Percentiles rank a stretch among this genome's conserved stretches.
phyloP scores from a whole-genome alignment of 2,888 invertebrate species.

The Arctia plantaginis region DNA sequence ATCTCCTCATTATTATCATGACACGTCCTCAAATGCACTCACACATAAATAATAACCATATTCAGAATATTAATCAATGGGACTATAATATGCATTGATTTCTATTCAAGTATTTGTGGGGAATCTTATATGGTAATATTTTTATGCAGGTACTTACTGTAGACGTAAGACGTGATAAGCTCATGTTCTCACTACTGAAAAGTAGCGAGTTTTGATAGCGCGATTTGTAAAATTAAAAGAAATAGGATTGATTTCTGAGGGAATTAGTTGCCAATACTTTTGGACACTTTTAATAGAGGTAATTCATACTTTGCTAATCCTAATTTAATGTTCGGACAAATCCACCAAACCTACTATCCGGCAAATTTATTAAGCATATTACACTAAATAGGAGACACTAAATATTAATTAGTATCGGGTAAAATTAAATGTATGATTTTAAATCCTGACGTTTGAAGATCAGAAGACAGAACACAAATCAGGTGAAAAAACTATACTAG shows the following conservation, averaged over 20 bases:
- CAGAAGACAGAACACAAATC: no score
- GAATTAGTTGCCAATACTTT: neutral
- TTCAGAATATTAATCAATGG: slow-evolving; percentile 43
- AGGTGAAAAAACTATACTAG: no score
- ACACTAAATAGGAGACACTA: no score
- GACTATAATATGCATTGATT: slow-evolving; percentile 30
- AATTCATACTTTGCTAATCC: no score
- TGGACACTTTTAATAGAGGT: neutral
- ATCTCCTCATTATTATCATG: slow-evolving; percentile 67
- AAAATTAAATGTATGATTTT: no score
- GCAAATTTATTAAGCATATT: no score
- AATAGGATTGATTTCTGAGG: neutral
- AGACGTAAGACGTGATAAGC: neutral
- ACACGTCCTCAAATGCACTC: slow-evolving; percentile 47
- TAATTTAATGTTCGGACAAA: no score
- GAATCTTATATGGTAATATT: slow-evolving; percentile 4
- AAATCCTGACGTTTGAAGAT: no score
- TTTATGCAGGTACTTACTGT: slow-evolving; percentile 8
- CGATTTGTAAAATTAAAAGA: neutral
- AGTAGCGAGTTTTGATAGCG: neutral
- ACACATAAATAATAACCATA: slow-evolving; percentile 38
- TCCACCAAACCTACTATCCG: no score
- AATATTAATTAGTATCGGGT: no score
- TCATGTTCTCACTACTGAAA: slow-evolving; percentile 1
- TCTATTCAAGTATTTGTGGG: slow-evolving; percentile 27